These are phyloP conservation scores for Dascyllus trimaculatus DNA, from an alignment of 2,113 vertebrate genomes.

Conservation along the genomic window DNA sequence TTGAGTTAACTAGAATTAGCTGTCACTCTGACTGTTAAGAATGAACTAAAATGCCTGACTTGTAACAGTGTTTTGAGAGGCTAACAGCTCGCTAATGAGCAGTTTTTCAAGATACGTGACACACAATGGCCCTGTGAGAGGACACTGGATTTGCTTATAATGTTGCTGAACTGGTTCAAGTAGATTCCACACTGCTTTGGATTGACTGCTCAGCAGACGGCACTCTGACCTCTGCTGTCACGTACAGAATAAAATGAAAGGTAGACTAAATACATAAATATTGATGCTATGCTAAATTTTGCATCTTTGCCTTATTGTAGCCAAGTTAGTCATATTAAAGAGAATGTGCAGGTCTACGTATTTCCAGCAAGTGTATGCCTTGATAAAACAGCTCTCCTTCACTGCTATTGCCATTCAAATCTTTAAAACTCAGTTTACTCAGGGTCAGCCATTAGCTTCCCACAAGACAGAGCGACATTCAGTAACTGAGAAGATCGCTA, in stretches of 20 bases:
- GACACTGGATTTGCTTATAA: background rate
- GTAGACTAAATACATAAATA: background rate
- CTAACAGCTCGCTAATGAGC: background rate
- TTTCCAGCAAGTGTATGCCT: background rate
- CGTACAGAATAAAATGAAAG: background rate
- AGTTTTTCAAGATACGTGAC: background rate
- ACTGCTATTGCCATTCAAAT: conserved; percentile 10
- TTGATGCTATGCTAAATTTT: background rate
- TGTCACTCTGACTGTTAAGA: background rate
- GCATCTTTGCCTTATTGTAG: background rate
- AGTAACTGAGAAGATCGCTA: conserved; percentile 69
- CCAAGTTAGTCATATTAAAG: background rate
- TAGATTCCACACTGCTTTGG: conserved; percentile 36
- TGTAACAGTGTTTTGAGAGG: background rate
- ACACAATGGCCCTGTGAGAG: background rate
- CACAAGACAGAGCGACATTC: conserved; percentile 42
- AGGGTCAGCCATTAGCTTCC: conserved; percentile 29
- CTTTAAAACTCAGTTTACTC: conserved; percentile 52
- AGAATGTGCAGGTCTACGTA: background rate
- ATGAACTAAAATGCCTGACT: background rate
- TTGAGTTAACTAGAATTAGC: conserved; percentile 7
- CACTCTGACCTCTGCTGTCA: background rate
- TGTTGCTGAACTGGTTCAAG: conserved; percentile 54
- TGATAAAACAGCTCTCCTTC: conserved; percentile 3
- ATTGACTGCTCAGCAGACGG: background rate